Conservation (phyloP, 2,888 invertebrate genomes). For the Sminthurides aquaticus region DNA sequence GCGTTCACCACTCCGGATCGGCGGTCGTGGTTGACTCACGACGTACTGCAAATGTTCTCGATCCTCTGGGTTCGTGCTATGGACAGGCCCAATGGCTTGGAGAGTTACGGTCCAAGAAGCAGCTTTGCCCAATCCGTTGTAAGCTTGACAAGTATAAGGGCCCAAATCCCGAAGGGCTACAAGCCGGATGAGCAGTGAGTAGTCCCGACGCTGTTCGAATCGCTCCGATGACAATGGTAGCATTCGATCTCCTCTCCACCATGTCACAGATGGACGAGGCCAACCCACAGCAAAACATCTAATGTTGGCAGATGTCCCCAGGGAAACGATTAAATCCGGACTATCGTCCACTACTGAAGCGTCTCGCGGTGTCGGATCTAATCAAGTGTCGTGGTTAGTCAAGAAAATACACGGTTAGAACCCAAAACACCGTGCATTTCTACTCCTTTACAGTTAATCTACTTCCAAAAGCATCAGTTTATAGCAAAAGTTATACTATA, state of each 20-base stretch:
- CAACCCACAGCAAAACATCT: conserved; percentile 75
- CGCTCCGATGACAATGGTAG: conserved; percentile 62
- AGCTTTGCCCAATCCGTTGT: conserved; percentile 69
- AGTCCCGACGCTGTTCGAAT: conserved; percentile 66
- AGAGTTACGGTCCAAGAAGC: conserved; percentile 69
- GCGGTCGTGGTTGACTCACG: conserved; percentile 47
- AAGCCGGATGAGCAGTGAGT: conserved; percentile 64
- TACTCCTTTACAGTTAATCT: not conserved
- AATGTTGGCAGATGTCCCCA: conserved; percentile 62
- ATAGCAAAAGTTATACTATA: not conserved
- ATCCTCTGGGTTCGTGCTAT: conserved; percentile 53
- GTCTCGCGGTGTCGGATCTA: conserved; percentile 56
- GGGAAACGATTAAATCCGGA: conserved; percentile 59
- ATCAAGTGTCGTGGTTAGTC: conserved; percentile 4
- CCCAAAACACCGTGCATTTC: no score
- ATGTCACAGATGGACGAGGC: conserved; percentile 70
- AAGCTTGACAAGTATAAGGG: conserved; percentile 81
- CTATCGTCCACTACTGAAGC: conserved; percentile 64
- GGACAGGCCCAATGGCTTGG: conserved; percentile 63
- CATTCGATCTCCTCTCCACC: conserved; percentile 73
- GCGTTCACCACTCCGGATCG: not conserved
- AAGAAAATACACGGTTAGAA: no score
- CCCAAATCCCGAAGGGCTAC: conserved; percentile 68
- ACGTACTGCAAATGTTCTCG: conserved; percentile 56
- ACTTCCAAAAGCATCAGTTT: not conserved